Conservation (phyloP, 2,888 invertebrate genomes). For the Onchidella celtica region DNA sequence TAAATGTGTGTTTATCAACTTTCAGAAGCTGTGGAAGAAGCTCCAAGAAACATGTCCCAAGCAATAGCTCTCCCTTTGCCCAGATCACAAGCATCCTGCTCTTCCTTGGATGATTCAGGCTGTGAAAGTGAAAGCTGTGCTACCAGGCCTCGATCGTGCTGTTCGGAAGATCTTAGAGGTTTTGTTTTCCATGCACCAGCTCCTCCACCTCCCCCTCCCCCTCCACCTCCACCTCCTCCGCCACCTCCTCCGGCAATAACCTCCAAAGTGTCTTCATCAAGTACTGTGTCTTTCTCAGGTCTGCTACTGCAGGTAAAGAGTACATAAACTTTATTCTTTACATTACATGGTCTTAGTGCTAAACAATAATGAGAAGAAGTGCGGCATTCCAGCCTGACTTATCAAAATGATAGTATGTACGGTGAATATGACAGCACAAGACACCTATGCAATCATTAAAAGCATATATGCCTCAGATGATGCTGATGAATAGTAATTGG, state of each 20-base stretch:
- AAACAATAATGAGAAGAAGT: too few species aligned
- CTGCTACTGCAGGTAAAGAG: constrained; percentile 35
- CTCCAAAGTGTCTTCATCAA: constrained; percentile 59
- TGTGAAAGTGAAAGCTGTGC: constrained; percentile 36
- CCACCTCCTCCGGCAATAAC: constrained; percentile 56
- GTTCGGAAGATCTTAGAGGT: constrained; percentile 34
- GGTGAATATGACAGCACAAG: too few species aligned
- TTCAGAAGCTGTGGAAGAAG: background rate
- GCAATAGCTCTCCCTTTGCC: constrained; percentile 38
- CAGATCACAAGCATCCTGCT: constrained; percentile 47
- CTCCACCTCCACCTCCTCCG: constrained; percentile 50
- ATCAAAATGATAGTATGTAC: too few species aligned
- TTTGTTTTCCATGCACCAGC: constrained; percentile 49
- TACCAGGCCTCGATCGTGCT: constrained; percentile 27
- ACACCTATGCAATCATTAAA: too few species aligned
- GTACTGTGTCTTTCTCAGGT: constrained; percentile 56
- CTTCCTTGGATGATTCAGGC: constrained; percentile 39
- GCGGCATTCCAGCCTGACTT: too few species aligned
- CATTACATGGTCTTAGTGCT: too few species aligned
- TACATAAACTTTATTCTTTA: too few species aligned
- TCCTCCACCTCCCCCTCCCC: constrained; percentile 57
- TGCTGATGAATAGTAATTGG: too few species aligned
- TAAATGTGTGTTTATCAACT: too few species aligned
- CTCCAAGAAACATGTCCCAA: background rate
- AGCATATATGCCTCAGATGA: too few species aligned